phyloP scores from a whole-genome alignment of 2,113 vertebrate species.

The Calidris pygmaea region DNA sequence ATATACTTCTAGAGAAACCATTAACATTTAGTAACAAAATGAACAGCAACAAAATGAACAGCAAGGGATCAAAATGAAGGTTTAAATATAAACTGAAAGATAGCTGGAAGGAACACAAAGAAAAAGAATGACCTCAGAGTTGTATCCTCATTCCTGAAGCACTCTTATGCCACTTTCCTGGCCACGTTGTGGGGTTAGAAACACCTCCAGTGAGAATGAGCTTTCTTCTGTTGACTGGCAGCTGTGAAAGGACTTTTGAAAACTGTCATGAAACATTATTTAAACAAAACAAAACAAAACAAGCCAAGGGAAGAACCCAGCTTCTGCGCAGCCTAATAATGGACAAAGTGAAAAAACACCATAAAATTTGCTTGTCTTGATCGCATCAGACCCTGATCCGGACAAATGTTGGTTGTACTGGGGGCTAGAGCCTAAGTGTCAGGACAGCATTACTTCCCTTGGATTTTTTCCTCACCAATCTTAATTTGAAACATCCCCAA shows the following conservation, averaged over 20 bases:
- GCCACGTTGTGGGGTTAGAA: neutral
- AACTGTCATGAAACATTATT: neutral
- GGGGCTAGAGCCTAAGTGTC: neutral
- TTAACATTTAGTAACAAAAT: conserved; percentile 7
- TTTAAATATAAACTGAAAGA: neutral
- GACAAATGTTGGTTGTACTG: neutral
- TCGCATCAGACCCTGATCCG: neutral
- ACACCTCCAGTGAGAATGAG: neutral
- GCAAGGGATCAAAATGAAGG: neutral
- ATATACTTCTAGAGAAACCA: neutral
- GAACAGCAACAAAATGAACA: neutral
- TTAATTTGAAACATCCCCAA: neutral
- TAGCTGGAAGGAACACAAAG: neutral
- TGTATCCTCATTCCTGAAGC: neutral
- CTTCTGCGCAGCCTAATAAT: neutral
- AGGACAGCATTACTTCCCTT: neutral
- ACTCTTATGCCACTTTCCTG: neutral
- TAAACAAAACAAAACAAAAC: neutral
- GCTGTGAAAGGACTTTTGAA: neutral
- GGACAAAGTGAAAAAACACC: neutral
- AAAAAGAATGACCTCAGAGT: neutral
- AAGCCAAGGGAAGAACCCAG: neutral
- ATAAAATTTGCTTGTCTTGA: neutral
- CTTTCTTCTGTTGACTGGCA: neutral
- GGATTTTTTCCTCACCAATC: neutral